Evolutionary conservation across 2,113 vertebrate species (phyloP), one percentile per base, ranked within the genome.

Genomic region (Ardeotis arabs): DNA sequence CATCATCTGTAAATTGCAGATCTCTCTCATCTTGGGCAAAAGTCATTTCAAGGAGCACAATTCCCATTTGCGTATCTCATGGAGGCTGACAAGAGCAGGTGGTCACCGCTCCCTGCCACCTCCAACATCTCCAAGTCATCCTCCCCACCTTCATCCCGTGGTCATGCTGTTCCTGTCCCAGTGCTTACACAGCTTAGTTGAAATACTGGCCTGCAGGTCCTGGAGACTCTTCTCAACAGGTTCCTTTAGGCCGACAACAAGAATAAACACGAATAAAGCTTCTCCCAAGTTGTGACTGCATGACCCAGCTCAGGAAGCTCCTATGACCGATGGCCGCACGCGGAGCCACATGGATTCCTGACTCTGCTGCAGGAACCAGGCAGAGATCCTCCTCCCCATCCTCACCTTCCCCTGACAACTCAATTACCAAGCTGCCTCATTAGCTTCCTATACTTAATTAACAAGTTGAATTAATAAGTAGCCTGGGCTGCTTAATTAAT

Each of bases 371-470:
- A 22, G 58, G 6, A 87, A 12, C 12, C 21, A 66, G 53, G 80
- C 35, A 89, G 59, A 35, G 37, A 50, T 41, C 85, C 29, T 91
- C 27, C n/a, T 80, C 44, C 37, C 44, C 53, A 41, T 28, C 55
- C 66, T 88, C 58, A 12, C 64, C 76, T 55, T 18, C 9, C 44
- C 31, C 39, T 10, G 10, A 78, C 81, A 81, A 78, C 89, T 95
- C 91, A 67, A 92, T 96, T 95, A 95, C 80, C 50, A 66, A 70
- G 72, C 76, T 47, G 37, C 64, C 73, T 95, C n/a, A 6, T 95
- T 92, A 95, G 56, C n/a, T 24, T 72, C 59, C 83, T 67, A 31
- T 67, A 67, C 55, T 95, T 97, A 96, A 96, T 95, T 93, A 97
- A 90, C 50, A 87, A 89, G 56, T 67, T 66, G 69, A 59, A 95